Evolutionary conservation across 2,113 vertebrate genomes (phyloP), one percentile per base, ranked within the genome.

Genomic region (Rattus rattus): DNA sequence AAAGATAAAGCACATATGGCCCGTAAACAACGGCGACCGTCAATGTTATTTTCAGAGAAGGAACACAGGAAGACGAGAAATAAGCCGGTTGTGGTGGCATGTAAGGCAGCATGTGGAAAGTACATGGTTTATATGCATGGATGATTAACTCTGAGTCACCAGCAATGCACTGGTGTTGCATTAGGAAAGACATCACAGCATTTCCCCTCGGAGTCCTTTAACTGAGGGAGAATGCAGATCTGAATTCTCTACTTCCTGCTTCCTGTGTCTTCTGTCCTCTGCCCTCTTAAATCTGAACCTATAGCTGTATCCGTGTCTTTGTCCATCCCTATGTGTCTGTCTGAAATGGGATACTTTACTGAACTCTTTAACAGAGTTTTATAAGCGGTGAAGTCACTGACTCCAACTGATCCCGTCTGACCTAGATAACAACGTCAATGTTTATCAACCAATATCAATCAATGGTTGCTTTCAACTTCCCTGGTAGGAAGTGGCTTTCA

Each of bases 1-100:
- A 97, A 97, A 97, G 94, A 36, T 97, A 97, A 96, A 97, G 94
- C 95, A 95, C n/a, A 94, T 26, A 4, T 77, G 98, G 92, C 94
- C 96, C 91, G 94, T 90, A 97, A 97, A 39, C 83, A 95, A 95
- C 81, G 96, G 63, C 70, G 96, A 96, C 98, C 94, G 96, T 97
- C 96, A 97, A 95, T 95, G 73, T 91, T 28, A 43, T 93, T 97
- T 97, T 95, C 93, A 96, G 43, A 90, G 91, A 95, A 94, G 67
- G 96, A 97, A 67, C 54, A 28, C 1, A 11, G 61, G 7, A n/a
- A 67, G 77, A 39, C 72, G 69, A 89, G 94, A 97, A 73, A 17
- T 56, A 36, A 73, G 14, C 13, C 1, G 17, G 16, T 24, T 30
- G 20, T 11, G 36, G 49, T 43, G 8, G 36, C 49, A 39, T 39